These are phyloP conservation scores for Chauna torquata DNA, from an alignment of 2,113 vertebrate species.

Conservation along the genomic window DNA sequence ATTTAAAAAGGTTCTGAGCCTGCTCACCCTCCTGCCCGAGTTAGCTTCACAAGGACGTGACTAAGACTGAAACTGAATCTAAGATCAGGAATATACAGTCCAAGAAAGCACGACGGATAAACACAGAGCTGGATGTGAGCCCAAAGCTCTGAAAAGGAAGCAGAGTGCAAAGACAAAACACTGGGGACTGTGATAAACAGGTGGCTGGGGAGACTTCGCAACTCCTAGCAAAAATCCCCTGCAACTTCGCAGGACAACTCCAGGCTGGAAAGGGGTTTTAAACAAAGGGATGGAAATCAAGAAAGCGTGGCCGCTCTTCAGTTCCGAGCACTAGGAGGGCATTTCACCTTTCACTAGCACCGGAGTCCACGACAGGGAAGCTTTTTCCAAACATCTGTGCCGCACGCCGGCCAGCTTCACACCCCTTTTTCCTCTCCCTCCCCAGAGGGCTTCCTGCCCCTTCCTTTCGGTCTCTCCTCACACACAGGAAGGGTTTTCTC, in stretches of 20 bases:
- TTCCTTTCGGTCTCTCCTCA: neutral
- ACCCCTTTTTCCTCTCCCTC: neutral
- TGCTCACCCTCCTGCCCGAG: neutral
- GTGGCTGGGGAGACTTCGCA: neutral
- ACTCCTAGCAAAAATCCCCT: neutral
- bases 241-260: neutral
- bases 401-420: neutral
- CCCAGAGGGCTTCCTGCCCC: neutral
- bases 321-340: neutral
- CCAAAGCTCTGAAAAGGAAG: neutral
- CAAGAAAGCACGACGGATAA: neutral
- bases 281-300: neutral
- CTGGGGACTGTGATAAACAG: neutral
- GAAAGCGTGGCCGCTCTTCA: neutral
- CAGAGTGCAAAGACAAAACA: neutral
- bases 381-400: neutral
- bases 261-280: neutral
- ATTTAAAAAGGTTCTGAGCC: neutral
- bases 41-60: neutral
- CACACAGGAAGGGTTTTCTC: too few species aligned
- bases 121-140: neutral
- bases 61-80: neutral
- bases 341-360: neutral
- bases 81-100: neutral
- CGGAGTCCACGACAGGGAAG: neutral